phyloP scores from a whole-genome alignment of 2,888 invertebrate species.

The Limnephilus lunatus region DNA sequence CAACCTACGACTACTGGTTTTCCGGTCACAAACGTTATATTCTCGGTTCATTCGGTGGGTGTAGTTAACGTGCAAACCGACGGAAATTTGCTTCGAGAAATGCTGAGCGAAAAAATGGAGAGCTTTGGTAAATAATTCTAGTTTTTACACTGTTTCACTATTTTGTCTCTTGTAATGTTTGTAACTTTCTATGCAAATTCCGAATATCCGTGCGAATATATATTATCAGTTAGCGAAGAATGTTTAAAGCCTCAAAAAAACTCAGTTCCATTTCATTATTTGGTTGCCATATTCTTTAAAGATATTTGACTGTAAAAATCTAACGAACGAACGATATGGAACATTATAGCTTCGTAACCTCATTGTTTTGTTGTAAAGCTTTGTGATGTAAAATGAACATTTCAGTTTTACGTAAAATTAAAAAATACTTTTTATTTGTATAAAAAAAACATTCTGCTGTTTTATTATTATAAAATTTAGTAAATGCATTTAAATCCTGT shows the following conservation, averaged over 20 bases:
- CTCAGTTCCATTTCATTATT: not conserved
- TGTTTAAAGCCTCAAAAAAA: not conserved
- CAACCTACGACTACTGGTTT: slow-evolving; percentile 4
- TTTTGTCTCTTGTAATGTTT: not conserved
- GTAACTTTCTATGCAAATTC: not conserved
- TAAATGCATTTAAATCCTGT: too few relatives aligned
- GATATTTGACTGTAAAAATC: not conserved
- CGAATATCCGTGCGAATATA: not conserved
- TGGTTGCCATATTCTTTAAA: not conserved
- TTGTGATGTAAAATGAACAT: not conserved
- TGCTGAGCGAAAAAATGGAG: not conserved
- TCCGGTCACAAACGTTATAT: slow-evolving; percentile 39
- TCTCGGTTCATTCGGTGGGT: slow-evolving; percentile 2
- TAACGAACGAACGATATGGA: not conserved
- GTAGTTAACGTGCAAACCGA: not conserved
- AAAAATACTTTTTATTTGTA: not conserved
- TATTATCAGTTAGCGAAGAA: not conserved
- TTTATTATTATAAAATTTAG: too few relatives aligned
- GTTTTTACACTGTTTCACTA: not conserved
- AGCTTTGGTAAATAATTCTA: slow-evolving; percentile 2
- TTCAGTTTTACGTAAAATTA: not conserved
- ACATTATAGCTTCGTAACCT: not conserved
- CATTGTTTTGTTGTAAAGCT: not conserved
- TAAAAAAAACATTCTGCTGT: not conserved
- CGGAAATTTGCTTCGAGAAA: not conserved